A percentile compares a stretch with the other conserved stretches of the same genome.
Evolutionary conservation across 30 jellyfish, hydroid and myxozoan genomes (phyloP).

Genomic region (Hydractinia echinata): DNA sequence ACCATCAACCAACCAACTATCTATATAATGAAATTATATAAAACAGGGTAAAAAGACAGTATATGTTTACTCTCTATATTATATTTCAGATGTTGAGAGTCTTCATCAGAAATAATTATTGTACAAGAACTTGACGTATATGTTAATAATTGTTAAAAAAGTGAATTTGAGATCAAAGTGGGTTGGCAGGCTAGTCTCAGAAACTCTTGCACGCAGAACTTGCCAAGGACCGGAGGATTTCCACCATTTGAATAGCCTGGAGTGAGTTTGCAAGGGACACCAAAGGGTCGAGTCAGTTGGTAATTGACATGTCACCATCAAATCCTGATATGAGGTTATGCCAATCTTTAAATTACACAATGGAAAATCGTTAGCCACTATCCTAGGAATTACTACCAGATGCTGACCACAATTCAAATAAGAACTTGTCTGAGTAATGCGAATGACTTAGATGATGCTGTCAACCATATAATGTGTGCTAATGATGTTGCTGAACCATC

Average conservation of each 20-base stretch:
- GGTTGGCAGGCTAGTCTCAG: background rate
- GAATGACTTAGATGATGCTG: constrained; percentile 4
- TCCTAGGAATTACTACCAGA: constrained; percentile 5
- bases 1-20: background rate
- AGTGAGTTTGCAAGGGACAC: too few species aligned
- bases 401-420: background rate
- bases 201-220: background rate
- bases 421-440: constrained; percentile 11
- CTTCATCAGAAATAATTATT: too few species aligned
- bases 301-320: too few species aligned
- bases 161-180: background rate
- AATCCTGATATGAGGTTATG: background rate
- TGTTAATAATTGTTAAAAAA: background rate
- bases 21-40: too few species aligned
- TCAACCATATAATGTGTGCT: background rate
- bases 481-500: too few species aligned
- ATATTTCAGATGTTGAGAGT: too few species aligned
- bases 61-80: too few species aligned
- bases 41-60: too few species aligned
- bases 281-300: too few species aligned
- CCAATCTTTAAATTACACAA: constrained; percentile 7
- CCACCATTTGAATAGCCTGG: background rate
- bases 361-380: constrained; percentile 4
- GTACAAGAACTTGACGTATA: too few species aligned
- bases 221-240: background rate